Base-by-base conservation (phyloP, 2,113 vertebrate species). In the Trogon melanurus region DNA sequence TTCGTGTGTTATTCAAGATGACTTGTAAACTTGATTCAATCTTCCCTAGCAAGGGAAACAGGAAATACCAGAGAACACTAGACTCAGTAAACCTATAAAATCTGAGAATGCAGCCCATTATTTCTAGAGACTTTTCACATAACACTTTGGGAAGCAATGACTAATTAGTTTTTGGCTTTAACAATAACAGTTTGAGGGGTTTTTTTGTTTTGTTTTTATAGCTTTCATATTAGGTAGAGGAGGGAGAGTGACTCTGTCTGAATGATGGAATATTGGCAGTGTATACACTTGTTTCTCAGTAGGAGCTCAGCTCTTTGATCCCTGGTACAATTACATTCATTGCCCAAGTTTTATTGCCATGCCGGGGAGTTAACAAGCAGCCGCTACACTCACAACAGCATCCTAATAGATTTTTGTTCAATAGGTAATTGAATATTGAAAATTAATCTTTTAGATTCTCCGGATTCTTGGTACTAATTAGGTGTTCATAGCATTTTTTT, bases 31-130 rank as follows among this genome's bases (percentile, higher is more conserved):
- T 98, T 97, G 93, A 98, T 96, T 98, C 98, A 98, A 95, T 98
- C 98, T 98, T 98, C 98, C 97, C 96, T 97, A 98, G 97, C 97
- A 98, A 98, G 97, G 98, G 98, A 98, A 98, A 98, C 98, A 99
- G 99, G 99, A 99, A 99, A 99, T 99, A 98, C 98, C 99, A 98
- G 98, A 98, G 98, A 98, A 98, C 97, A 97, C 98, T 98, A 98
- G 98, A 99, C 98, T 98, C 97, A 97, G 97, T 98, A 99, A 99
- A 98, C 98, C 98, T 99, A 99, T 99, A 99, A 99, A 99, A 98
- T 98, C 97, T 97, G 97, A 98, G 98, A 97, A 97, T 98, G 98
- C 96, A 98, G 98, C 98, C 98, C 98, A 99, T 99, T 99, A 99
- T 98, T 98, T 98, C 96, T 98, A 98, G 98, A 98, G 98, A 98